Evolutionary conservation across 2,113 vertebrate genomes (phyloP), one percentile per base, ranked within the genome.

Genomic region (Seriola aureovittata): DNA sequence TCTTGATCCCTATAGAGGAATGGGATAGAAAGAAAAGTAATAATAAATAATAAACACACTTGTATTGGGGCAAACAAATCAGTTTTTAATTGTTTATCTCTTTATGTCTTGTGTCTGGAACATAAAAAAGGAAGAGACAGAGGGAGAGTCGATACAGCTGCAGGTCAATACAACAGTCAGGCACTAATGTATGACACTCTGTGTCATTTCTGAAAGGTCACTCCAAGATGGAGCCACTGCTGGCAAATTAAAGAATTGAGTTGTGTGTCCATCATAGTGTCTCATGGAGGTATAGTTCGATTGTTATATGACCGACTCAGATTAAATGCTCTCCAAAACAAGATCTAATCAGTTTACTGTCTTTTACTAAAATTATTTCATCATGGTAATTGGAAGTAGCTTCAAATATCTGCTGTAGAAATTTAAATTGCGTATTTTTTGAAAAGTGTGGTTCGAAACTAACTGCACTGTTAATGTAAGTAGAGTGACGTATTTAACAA

Each of bases 151-250:
- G 0, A 59, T 32, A 32, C 34, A 50, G 64, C 79, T 5, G 0
- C 75, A 80, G 69, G 71, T 79, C 81, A 66, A 80, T 85, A 82
- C 76, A 80, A 82, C 76, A 65, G 69, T 36, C 62, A 66, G 73
- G 68, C 65, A 42, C 75, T 72, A 71, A 86, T 82, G 77, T 76
- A 75, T 83, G 83, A 85, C 78, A 75, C 66, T 40, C 16, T 74
- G 29, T 85, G 82, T 82, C 86, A 76, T 84, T 75, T 75, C 64
- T 80, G 74, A 90, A 92, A 92, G 84, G 91, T 91, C 87, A 84
- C 54, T 58, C 12, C 44, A 85, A 78, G 76, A 91, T 78, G 78
- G 68, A 81, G 68, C 57, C 74, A 67, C 69, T 78, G 71, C 66
- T 71, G 50, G 62, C 50, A 55, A 58, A 75, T 87, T 82, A 80